Conservation (phyloP, 1,140 invertebrate genomes). For the Zaprionus tsacasi region DNA sequence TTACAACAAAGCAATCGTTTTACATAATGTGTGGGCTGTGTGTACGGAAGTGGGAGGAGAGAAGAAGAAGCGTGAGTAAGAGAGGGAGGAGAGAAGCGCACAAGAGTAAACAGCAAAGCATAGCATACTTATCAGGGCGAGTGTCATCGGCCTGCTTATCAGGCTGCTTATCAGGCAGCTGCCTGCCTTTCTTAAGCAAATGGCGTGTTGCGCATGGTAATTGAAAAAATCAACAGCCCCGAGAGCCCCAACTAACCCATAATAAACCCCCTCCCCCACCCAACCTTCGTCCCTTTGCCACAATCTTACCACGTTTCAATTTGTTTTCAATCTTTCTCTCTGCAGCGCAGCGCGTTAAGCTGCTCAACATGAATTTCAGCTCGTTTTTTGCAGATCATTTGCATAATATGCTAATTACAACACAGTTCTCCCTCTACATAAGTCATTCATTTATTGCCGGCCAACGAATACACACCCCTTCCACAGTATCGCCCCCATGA, state of each 20-base stretch:
- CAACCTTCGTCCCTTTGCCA: not conserved
- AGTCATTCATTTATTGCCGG: constrained; percentile 68
- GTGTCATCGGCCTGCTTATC: constrained; percentile 19
- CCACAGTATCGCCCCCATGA: constrained; percentile 48
- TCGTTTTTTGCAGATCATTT: constrained; percentile 51
- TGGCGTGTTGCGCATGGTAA: constrained; percentile 63
- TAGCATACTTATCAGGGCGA: constrained; percentile 68
- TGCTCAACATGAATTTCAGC: constrained; percentile 16
- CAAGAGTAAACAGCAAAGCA: constrained; percentile 36
- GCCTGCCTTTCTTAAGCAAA: constrained; percentile 36
- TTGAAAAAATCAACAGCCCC: constrained; percentile 53
- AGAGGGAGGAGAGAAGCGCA: too few relatives aligned
- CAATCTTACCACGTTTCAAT: not conserved
- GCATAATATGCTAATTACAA: constrained; percentile 72
- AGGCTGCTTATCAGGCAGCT: constrained; percentile 25
- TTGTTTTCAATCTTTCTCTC: constrained; percentile 1
- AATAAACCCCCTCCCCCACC: not conserved
- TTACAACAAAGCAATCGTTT: constrained; percentile 72
- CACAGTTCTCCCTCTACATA: constrained; percentile 60
- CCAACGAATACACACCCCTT: constrained; percentile 27
- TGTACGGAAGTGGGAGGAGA: not conserved
- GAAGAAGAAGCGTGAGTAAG: not conserved
- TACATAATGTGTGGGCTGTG: constrained; percentile 29
- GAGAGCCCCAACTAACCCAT: constrained; percentile 31
- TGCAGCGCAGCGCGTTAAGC: not conserved